Percentiles rank a stretch among this genome's conserved stretches.
These are phyloP conservation scores for Loriculus beryllinus DNA, from an alignment of 2,797 vertebrate species.

Conservation along the genomic window DNA sequence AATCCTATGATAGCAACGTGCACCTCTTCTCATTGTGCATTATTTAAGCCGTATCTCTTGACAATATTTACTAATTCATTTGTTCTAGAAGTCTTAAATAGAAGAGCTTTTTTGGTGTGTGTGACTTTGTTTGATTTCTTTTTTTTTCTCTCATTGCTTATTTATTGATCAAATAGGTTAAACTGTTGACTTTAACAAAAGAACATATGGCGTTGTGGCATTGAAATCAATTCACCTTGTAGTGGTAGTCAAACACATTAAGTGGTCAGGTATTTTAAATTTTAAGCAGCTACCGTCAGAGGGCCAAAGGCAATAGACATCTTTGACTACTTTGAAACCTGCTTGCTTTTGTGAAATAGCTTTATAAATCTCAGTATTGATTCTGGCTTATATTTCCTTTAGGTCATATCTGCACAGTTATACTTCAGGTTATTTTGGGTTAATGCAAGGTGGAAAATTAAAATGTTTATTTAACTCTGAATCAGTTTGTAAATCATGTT, in stretches of 20 bases:
- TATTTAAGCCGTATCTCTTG: background rate
- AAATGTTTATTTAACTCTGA: background rate
- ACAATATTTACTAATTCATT: background rate
- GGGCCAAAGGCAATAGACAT: background rate
- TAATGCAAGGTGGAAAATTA: background rate
- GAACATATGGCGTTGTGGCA: background rate
- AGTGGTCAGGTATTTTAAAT: background rate
- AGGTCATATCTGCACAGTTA: background rate
- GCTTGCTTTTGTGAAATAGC: background rate
- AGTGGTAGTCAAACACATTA: background rate
- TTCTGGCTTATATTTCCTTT: background rate
- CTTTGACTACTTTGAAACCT: background rate
- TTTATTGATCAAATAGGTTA: background rate
- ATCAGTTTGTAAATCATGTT: background rate
- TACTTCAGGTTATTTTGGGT: background rate
- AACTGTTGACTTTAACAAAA: background rate
- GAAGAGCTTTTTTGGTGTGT: background rate
- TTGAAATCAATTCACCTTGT: background rate
- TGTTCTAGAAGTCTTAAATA: background rate
- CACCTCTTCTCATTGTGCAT: background rate
- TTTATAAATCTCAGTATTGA: background rate
- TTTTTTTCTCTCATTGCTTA: background rate
- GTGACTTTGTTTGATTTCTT: background rate
- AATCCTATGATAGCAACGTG: background rate
- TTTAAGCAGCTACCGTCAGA: background rate